A percentile compares a stretch with the other conserved stretches of the same genome.
These are phyloP conservation scores for Thalassophryne amazonica DNA, from an alignment of 2,797 vertebrate species.

Conservation along the genomic window DNA sequence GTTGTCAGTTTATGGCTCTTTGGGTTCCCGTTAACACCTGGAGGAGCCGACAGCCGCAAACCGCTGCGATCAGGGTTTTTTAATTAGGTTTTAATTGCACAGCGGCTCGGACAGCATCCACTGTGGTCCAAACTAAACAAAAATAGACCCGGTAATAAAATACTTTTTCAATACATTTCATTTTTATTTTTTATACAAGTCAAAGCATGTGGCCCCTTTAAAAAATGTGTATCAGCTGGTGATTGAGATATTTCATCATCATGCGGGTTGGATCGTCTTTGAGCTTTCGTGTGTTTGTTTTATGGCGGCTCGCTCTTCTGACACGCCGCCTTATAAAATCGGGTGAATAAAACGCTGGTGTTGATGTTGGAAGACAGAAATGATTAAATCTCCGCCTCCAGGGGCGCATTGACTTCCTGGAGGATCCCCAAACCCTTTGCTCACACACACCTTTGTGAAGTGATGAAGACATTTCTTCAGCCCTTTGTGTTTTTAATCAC, in stretches of 20 bases:
- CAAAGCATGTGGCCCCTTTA: too few relatives aligned
- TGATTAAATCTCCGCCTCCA: constrained; percentile 54
- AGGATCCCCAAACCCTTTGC: constrained; percentile 33
- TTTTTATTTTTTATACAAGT: too few relatives aligned
- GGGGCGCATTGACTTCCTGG: constrained; percentile 20
- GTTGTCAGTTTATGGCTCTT: constrained; percentile 5
- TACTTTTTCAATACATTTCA: too few relatives aligned
- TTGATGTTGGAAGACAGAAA: constrained; percentile 56
- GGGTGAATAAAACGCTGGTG: constrained; percentile 53
- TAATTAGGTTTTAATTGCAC: constrained; percentile 26
- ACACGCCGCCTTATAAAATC: constrained; percentile 3
- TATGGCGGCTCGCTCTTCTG: constrained; percentile 20
- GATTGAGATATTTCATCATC: too few relatives aligned
- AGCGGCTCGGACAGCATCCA: background rate
- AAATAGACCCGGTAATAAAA: too few relatives aligned
- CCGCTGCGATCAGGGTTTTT: background rate
- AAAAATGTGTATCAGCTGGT: too few relatives aligned
- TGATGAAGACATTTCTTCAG: constrained; percentile 29
- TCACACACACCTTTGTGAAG: constrained; percentile 5
- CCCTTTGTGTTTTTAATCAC: constrained; percentile 60
- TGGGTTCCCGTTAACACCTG: constrained; percentile 16
- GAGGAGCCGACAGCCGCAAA: background rate
- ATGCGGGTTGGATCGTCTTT: too few relatives aligned
- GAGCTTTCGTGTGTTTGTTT: constrained; percentile 33
- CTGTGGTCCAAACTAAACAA: background rate